phyloP scores from a whole-genome alignment of 2,113 vertebrate species.

The Coreoperca whiteheadi region DNA sequence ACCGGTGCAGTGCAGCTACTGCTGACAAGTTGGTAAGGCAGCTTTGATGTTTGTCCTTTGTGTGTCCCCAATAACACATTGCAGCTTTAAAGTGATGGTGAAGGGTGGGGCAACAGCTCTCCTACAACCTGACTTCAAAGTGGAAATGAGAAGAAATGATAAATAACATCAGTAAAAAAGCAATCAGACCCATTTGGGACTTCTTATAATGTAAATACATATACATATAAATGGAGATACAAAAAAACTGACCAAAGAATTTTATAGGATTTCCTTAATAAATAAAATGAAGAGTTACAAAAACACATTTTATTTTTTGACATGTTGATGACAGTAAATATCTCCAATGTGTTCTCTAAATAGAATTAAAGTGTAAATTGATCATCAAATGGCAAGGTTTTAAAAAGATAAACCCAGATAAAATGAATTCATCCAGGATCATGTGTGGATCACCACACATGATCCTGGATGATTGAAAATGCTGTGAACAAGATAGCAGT shows the following conservation, averaged over 20 bases:
- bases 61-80: constrained; percentile 52
- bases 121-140: constrained; percentile 44
- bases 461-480: constrained; percentile 9
- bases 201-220: constrained; percentile 2
- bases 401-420: background rate
- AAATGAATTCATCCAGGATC: constrained; percentile 4
- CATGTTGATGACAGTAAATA: background rate
- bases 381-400: background rate
- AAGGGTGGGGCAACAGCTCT: constrained; percentile 36
- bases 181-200: background rate
- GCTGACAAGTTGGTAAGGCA: constrained; percentile 51
- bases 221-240: too few relatives aligned
- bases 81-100: constrained; percentile 44
- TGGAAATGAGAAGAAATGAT: constrained; percentile 11
- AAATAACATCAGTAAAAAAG: background rate
- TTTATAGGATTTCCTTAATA: background rate
- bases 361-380: background rate
- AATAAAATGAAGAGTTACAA: background rate
- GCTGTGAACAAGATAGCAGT: constrained; percentile 43
- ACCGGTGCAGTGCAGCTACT: constrained; percentile 14
- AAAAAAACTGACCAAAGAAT: background rate
- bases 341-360: background rate
- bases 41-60: constrained; percentile 74
- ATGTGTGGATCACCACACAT: too few relatives aligned
- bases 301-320: background rate